phyloP scores from a whole-genome alignment of 2,888 invertebrate species.

The Fragum sueziense region DNA sequence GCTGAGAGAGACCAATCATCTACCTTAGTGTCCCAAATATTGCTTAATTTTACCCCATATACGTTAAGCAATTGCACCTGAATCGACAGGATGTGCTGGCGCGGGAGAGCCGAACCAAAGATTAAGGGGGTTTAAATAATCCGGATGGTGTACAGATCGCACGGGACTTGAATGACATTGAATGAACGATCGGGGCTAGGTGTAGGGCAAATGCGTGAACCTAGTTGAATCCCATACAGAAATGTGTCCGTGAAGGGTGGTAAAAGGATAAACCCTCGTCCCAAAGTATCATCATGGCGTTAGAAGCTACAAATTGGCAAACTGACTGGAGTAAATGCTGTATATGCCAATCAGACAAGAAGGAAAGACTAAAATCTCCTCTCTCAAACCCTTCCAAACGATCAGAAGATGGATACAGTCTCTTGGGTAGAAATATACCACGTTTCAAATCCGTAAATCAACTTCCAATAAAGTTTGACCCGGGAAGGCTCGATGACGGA shows the following conservation, averaged over 20 bases:
- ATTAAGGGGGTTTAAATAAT: slow-evolving; percentile 34
- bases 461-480: slow-evolving; percentile 27
- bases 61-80: slow-evolving; percentile 29
- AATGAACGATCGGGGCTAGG: slow-evolving; percentile 52
- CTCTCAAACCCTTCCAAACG: neutral
- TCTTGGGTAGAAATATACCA: neutral
- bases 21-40: no score
- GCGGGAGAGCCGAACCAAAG: slow-evolving; percentile 50
- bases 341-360: neutral
- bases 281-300: neutral
- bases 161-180: slow-evolving; percentile 46
- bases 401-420: neutral
- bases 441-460: neutral
- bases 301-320: neutral
- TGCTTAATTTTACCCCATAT: no score
- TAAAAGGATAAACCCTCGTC: slow-evolving; percentile 17
- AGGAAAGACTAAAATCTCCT: neutral
- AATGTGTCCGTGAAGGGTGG: slow-evolving; percentile 25
- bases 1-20: no score
- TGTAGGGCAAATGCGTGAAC: slow-evolving; percentile 26
- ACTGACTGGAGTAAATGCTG: slow-evolving; percentile 2
- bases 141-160: slow-evolving; percentile 51
- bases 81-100: slow-evolving; percentile 41
- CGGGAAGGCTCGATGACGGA: slow-evolving; percentile 40
- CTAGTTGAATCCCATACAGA: slow-evolving; percentile 47